Conservation (phyloP, 1,140 invertebrate genomes). For the Neotoxoptera formosana region DNA sequence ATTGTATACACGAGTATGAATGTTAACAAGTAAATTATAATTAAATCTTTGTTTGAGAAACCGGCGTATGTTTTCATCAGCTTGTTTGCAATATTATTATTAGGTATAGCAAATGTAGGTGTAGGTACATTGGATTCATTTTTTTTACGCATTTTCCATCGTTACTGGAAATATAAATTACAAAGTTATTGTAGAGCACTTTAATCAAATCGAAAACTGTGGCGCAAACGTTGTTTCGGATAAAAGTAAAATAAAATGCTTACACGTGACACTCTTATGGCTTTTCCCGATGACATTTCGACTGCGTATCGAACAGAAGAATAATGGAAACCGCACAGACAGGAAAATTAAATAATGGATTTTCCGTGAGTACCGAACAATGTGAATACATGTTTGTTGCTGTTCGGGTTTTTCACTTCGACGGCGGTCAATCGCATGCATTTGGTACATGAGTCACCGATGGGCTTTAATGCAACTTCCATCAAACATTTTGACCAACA, state of each 20-base stretch:
- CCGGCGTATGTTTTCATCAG: background rate
- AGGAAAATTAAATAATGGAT: slow-evolving; percentile 49
- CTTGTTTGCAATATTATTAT: background rate
- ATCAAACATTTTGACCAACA: background rate
- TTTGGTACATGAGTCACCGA: background rate
- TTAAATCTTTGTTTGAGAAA: background rate
- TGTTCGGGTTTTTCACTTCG: background rate
- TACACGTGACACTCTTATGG: background rate
- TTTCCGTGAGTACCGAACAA: slow-evolving; percentile 23
- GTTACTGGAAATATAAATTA: background rate
- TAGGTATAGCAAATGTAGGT: background rate
- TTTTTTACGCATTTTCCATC: background rate
- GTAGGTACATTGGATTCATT: background rate
- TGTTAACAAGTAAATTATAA: background rate
- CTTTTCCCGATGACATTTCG: slow-evolving; percentile 13
- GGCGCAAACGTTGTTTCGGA: background rate
- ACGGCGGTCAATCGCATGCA: background rate
- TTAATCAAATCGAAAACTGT: background rate
- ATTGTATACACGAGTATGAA: background rate
- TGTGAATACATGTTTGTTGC: slow-evolving; percentile 17
- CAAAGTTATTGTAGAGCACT: background rate
- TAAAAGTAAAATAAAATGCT: background rate
- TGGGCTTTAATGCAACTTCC: background rate
- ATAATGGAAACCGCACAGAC: slow-evolving; percentile 36
- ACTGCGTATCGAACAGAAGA: slow-evolving; percentile 1